phyloP scores from a whole-genome alignment of 2,113 vertebrate species.

The Barnardius zonarius region DNA sequence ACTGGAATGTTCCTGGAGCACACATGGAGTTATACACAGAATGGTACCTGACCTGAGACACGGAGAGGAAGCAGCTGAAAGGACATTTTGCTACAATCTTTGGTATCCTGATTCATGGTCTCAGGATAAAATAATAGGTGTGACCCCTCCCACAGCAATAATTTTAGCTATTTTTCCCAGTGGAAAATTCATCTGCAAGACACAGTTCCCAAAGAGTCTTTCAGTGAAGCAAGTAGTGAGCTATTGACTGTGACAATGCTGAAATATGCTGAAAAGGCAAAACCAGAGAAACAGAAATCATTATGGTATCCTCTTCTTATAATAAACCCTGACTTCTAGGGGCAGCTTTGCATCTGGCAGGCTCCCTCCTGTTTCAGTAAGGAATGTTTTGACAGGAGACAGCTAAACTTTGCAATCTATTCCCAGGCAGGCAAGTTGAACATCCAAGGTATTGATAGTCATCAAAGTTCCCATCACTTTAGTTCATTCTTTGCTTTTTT shows the following conservation, averaged over 20 bases:
- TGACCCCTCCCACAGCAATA: neutral
- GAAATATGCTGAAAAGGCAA: neutral
- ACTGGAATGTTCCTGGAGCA: neutral
- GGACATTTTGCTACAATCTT: neutral
- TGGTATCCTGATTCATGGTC: neutral
- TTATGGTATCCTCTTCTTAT: neutral
- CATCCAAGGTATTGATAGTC: neutral
- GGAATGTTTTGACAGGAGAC: neutral
- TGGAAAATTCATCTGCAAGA: neutral
- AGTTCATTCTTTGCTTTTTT: neutral
- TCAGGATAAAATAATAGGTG: neutral
- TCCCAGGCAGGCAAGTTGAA: neutral
- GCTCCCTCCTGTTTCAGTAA: neutral
- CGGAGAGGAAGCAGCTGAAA: neutral
- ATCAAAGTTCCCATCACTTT: neutral
- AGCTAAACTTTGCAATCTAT: neutral
- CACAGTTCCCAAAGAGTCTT: neutral
- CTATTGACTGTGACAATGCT: neutral
- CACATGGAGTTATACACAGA: neutral
- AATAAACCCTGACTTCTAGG: neutral
- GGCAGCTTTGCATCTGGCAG: neutral
- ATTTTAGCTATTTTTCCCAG: neutral
- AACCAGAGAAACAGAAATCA: neutral
- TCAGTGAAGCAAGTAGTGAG: neutral
- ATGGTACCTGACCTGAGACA: neutral